A percentile compares a stretch with the other conserved stretches of the same genome.
phyloP scores from a whole-genome alignment of 1,140 invertebrate species.

The Rhopalosiphum padi region DNA sequence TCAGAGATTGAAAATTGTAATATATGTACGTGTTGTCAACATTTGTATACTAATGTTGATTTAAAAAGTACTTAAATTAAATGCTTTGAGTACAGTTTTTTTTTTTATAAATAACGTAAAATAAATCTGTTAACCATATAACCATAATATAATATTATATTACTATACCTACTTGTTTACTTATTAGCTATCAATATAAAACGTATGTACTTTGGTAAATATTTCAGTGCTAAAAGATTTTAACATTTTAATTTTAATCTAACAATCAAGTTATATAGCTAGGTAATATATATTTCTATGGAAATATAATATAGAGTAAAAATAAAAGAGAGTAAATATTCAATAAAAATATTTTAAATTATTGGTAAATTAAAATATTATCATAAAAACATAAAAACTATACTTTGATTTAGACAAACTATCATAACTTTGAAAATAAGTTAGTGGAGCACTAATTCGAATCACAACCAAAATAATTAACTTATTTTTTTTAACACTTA shows the following conservation, averaged over 20 bases:
- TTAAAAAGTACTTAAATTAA: neutral
- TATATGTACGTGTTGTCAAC: neutral
- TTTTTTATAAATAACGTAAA: too few species aligned
- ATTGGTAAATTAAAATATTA: neutral
- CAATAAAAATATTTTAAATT: too few species aligned
- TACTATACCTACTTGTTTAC: neutral
- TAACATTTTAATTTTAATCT: neutral
- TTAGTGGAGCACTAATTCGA: neutral
- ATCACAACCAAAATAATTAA: neutral
- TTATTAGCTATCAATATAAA: neutral
- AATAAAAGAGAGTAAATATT: too few species aligned
- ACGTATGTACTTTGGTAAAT: neutral
- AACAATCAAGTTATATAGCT: neutral
- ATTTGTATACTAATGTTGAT: neutral
- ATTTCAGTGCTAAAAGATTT: neutral
- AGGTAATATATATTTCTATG: neutral
- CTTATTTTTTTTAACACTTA: neutral
- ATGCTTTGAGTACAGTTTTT: neutral
- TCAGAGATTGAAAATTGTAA: too few species aligned
- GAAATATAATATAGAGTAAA: neutral
- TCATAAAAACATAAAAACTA: neutral
- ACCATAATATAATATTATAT: neutral
- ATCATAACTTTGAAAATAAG: neutral
- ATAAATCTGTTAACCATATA: neutral
- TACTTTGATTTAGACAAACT: neutral